phyloP scores from a whole-genome alignment of 2,888 invertebrate species.

The Drosophila lacicola region DNA sequence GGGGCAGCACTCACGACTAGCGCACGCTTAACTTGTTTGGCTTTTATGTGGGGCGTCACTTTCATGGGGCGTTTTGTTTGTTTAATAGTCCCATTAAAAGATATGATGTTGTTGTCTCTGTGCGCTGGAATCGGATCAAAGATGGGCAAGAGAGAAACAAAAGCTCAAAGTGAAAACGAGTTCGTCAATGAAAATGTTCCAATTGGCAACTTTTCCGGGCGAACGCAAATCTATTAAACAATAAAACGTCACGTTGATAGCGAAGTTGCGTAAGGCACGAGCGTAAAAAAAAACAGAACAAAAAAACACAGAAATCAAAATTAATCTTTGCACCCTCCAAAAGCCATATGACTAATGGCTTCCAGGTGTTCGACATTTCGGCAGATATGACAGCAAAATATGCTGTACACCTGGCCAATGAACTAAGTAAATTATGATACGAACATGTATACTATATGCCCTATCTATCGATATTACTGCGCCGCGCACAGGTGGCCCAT shows the following conservation, averaged over 20 bases:
- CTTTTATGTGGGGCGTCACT: slow-evolving; percentile 46
- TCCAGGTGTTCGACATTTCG: slow-evolving; percentile 47
- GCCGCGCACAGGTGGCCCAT: slow-evolving; percentile 38
- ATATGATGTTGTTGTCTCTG: slow-evolving; percentile 18
- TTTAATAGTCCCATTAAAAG: slow-evolving; percentile 26
- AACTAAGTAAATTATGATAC: slow-evolving; percentile 44
- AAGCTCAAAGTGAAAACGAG: slow-evolving; percentile 15
- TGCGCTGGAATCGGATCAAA: slow-evolving; percentile 1
- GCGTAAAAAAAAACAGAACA: not conserved
- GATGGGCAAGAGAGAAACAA: not conserved
- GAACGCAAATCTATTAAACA: not conserved
- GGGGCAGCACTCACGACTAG: not conserved
- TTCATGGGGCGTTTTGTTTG: slow-evolving; percentile 52
- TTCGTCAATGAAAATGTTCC: slow-evolving; percentile 15
- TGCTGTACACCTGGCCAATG: slow-evolving; percentile 58
- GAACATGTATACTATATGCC: slow-evolving; percentile 5
- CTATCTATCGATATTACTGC: slow-evolving; percentile 25
- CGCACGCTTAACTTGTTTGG: not conserved
- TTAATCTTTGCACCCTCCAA: slow-evolving; percentile 50
- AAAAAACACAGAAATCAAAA: slow-evolving; percentile 20
- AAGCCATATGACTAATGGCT: slow-evolving; percentile 52
- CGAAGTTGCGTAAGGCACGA: slow-evolving; percentile 21
- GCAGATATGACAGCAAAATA: slow-evolving; percentile 32
- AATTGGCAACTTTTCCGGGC: slow-evolving; percentile 18
- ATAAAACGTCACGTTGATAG: slow-evolving; percentile 38